Percentiles rank a stretch among this genome's conserved stretches.
phyloP scores from a whole-genome alignment of 2,888 invertebrate species.

The Drosophila rellima region DNA sequence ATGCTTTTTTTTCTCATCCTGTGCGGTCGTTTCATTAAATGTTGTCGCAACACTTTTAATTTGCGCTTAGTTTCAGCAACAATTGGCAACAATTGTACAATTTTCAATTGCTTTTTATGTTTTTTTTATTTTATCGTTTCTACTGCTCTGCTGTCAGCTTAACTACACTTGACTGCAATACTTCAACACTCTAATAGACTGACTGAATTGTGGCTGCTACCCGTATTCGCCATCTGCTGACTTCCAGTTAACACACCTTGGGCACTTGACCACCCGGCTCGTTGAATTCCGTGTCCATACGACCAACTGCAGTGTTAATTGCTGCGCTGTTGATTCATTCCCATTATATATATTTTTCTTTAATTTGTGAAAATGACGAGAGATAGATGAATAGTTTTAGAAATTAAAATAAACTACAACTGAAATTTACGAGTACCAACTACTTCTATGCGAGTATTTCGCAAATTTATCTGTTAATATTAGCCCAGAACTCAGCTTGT shows the following conservation, averaged over 20 bases:
- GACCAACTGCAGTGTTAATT: constrained; percentile 30
- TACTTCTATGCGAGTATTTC: neutral
- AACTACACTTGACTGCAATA: constrained; percentile 40
- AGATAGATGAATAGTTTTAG: neutral
- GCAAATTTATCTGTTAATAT: neutral
- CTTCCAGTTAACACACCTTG: constrained; percentile 8
- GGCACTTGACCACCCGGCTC: constrained; percentile 20
- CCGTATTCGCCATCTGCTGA: neutral
- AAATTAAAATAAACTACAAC: neutral
- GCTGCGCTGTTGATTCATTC: constrained; percentile 10
- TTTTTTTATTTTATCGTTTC: neutral
- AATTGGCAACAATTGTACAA: constrained; percentile 46
- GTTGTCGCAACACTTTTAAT: constrained; percentile 10
- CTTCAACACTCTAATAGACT: constrained; percentile 30
- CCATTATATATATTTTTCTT: neutral
- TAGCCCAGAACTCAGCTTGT: neutral
- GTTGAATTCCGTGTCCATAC: constrained; percentile 8
- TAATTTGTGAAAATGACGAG: neutral
- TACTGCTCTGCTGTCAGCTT: constrained; percentile 14
- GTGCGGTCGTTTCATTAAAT: constrained; percentile 3
- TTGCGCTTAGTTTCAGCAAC: constrained; percentile 26
- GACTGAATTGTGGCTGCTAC: constrained; percentile 22
- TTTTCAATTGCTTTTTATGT: constrained; percentile 24
- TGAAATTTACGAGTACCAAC: neutral
- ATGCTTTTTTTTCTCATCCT: neutral